Base-by-base conservation (phyloP, 2,888 invertebrate genomes). In the Ectemnius continuus region DNA sequence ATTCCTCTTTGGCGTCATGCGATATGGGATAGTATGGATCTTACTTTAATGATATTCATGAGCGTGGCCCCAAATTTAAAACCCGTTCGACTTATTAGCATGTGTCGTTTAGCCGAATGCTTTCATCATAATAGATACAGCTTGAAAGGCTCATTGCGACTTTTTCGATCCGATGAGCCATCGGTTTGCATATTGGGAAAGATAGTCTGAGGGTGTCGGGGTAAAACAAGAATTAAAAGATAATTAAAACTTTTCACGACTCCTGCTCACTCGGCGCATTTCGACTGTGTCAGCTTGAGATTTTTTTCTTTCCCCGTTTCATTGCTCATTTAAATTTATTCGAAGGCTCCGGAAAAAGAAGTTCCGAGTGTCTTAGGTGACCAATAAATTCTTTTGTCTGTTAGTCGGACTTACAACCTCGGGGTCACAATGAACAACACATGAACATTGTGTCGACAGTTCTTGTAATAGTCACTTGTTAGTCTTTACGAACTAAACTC, bases 381-480 rank as follows among this genome's bases (percentile, higher is more conserved):
- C 4, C 52, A 52, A 52, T 52, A 52, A 52, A 52, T 52, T 52
- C 52, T 52, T 52, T 52, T 52, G 52, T 52, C 52, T 52, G 36
- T 36, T 36, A 36, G 36, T 36, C 6, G 14, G 52, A 5, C 52
- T 5, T 14, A 2, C 52, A 16, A 52, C 5, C 52, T 14, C 52
- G 52, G 52, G 13, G 18, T 52, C 18, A 16, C 18, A 52, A n/a
- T 16, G 8, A 52, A 52, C 1, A 52, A 11, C 1, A 6, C 36
- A 36, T 36, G 8, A 36, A 8, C 36, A 36, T 36, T 36, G 6
- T 36, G 36, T 36, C 16, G 16, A 6, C 16, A 52, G 6, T 23
- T 23, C n/a, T 23, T 52, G 16, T 4, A 13, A 14, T 52, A 16
- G 52, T 5, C 52, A 52, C 6, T 36, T 52, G 52, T 16, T 52